phyloP scores from a whole-genome alignment of 2,888 invertebrate genomes.

The Polylopha cassiicola region DNA sequence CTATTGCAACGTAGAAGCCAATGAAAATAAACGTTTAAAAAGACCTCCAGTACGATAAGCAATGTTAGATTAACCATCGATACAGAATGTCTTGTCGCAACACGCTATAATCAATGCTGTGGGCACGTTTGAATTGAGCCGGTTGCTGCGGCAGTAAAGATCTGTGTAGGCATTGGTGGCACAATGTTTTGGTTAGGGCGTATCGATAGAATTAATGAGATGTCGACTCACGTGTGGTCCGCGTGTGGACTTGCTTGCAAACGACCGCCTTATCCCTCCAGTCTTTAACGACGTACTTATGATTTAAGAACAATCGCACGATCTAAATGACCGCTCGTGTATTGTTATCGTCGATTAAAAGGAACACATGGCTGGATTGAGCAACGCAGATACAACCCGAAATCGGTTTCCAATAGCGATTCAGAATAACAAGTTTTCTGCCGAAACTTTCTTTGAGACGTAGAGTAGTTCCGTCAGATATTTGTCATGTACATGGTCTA shows the following conservation, averaged over 20 bases:
- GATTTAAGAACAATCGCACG: conserved; percentile 62
- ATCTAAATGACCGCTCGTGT: conserved; percentile 30
- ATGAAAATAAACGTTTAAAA: conserved; percentile 15
- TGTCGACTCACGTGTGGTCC: conserved; percentile 72
- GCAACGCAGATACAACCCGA: too few species aligned
- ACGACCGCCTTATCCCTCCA: conserved; percentile 51
- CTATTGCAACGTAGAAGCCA: conserved; percentile 3
- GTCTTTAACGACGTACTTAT: conserved; percentile 55
- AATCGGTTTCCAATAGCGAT: too few species aligned
- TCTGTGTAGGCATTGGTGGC: conserved; percentile 52
- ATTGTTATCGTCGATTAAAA: conserved; percentile 19
- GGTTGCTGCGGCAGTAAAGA: conserved; percentile 54
- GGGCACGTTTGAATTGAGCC: conserved; percentile 40
- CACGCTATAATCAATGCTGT: conserved; percentile 32
- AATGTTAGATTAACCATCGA: conserved; percentile 1
- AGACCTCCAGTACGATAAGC: conserved; percentile 17
- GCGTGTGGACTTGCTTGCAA: conserved; percentile 52
- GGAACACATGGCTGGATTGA: conserved; percentile 10
- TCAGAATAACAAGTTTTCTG: too few species aligned
- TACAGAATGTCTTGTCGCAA: conserved; percentile 17
- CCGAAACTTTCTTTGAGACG: too few species aligned
- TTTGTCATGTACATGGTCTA: too few species aligned
- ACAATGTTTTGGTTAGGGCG: conserved; percentile 66
- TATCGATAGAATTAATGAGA: conserved; percentile 75
- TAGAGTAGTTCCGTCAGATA: too few species aligned